Base-by-base conservation (phyloP, 2,113 vertebrate species). In the Rhinogobius similis region DNA sequence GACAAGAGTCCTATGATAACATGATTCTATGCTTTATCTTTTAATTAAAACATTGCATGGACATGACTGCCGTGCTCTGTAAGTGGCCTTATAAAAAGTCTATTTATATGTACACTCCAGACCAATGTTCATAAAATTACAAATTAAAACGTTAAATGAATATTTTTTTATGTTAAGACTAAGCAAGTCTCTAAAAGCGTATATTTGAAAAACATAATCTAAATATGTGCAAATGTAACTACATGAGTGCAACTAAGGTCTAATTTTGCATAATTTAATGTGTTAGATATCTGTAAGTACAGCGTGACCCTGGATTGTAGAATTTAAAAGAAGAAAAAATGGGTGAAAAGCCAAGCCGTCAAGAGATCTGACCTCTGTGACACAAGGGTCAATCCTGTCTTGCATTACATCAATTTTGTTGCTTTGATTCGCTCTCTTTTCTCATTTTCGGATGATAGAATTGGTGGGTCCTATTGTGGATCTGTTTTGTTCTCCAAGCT, bases 401-500 rank as follows among this genome's bases (percentile, higher is more conserved):
- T 68, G 65, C 67, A 82, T 85, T 74, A 80, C 59, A 75, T 67
- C 73, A 75, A 73, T 70, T 78, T 46, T 23, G 67, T 65, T 62
- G 65, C 73, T 76, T 32, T 14, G 48, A 55, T 73, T 67, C 78
- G 27, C 23, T 76, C 62, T 65, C 55, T 68, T 52, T 73, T 76
- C 62, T 82, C 55, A 78, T 79, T 84, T 75, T 72, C 62, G 64
- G 64, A 73, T 44, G 75, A 75, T 73, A 72, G 76, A 23, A 82
- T n/a, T 39, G 36, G 27, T 67, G 23, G 62, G 27, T 11, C 16
- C 64, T 52, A 52, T 70, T 73, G 72, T 62, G 67, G 64, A 41
- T 80, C 23, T 13, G 41, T 64, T 61, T 24, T 39, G 44, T 55
- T 67, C 21, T 24, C 20, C 26, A 48, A 71, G 36, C 69, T 41